phyloP scores from a whole-genome alignment of 2,797 vertebrate species.

The Poeciliopsis gracilis region DNA sequence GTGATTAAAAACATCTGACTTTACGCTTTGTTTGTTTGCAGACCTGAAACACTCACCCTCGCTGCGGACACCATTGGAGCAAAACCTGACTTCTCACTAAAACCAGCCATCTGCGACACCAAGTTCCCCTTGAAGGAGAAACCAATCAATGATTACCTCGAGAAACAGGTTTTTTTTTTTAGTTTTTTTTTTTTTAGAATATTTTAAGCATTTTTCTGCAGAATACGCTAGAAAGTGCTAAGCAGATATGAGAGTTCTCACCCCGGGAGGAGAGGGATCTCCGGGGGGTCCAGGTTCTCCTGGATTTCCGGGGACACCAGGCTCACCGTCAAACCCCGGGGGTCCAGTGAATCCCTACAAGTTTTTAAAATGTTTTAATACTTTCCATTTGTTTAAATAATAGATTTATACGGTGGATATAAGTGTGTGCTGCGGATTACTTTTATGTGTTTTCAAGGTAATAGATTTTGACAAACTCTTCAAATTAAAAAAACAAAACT shows the following conservation, averaged over 20 bases:
- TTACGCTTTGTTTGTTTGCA: neutral
- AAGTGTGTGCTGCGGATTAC: neutral
- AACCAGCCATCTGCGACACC: slow-evolving; percentile 88
- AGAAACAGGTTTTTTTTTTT: neutral
- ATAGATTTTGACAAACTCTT: neutral
- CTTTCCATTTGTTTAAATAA: neutral
- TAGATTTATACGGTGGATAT: neutral
- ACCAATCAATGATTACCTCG: neutral
- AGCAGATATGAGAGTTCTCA: slow-evolving; percentile 55
- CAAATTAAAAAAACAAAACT: neutral
- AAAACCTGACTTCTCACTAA: slow-evolving; percentile 88
- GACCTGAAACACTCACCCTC: slow-evolving; percentile 80
- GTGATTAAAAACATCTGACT: neutral
- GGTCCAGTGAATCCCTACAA: slow-evolving; percentile 89
- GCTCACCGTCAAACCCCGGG: slow-evolving; percentile 91
- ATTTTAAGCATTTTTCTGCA: neutral
- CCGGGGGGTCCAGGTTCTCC: slow-evolving; percentile 89
- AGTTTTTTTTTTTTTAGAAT: neutral
- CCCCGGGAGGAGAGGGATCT: slow-evolving; percentile 84
- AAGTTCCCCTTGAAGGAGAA: slow-evolving; percentile 74
- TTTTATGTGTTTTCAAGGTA: neutral
- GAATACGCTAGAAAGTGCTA: neutral
- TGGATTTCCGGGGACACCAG: slow-evolving; percentile 93
- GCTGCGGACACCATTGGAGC: slow-evolving; percentile 85
- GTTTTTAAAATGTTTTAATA: neutral